Evolutionary conservation across 1,140 invertebrate species (phyloP).

Genomic region (Microvelia longipes): DNA sequence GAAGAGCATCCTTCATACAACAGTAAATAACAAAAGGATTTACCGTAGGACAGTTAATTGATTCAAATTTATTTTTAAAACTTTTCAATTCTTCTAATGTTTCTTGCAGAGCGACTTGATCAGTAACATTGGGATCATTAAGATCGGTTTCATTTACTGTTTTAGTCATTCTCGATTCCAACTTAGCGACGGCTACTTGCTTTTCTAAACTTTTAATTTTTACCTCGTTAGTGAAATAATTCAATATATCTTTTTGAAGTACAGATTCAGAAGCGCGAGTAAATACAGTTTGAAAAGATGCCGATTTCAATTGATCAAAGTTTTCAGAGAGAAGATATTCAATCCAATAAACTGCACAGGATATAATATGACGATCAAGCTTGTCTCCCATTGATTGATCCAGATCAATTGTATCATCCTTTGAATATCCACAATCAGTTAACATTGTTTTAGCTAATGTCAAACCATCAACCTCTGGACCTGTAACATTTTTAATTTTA

Average conservation of each 20-base stretch:
- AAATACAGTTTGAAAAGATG: background rate
- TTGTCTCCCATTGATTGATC: background rate
- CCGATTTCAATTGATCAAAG: background rate
- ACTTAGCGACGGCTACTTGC: background rate
- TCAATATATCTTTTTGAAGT: background rate
- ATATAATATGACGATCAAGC: background rate
- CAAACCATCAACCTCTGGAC: too few relatives aligned
- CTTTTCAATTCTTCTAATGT: background rate
- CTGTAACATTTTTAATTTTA: too few relatives aligned
- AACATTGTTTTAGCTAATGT: background rate
- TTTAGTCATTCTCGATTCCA: background rate
- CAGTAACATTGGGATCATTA: background rate
- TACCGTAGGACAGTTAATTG: background rate
- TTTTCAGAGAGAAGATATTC: background rate
- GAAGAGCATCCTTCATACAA: background rate
- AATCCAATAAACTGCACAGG: background rate
- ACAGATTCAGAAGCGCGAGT: background rate
- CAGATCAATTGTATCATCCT: background rate
- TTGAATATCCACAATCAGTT: background rate
- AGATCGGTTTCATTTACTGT: background rate
- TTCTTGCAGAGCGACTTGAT: background rate
- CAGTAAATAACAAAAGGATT: background rate
- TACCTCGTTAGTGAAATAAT: background rate
- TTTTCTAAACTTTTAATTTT: background rate
- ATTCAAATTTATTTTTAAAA: background rate